Evolutionary conservation across 2,113 vertebrate species (phyloP).

Genomic region (Lagenorhynchus albirostris): DNA sequence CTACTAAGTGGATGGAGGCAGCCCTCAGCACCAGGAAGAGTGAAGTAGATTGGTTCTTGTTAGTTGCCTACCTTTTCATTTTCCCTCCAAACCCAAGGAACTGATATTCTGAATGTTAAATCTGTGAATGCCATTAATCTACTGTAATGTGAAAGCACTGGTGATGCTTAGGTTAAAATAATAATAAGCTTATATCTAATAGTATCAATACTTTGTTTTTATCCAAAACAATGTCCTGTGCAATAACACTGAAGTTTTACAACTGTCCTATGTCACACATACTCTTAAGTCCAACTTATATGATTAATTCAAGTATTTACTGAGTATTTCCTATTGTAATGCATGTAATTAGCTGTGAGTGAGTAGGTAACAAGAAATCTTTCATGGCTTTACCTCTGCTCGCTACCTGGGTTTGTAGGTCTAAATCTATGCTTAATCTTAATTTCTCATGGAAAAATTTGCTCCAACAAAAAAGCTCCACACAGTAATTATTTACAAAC

Average conservation of each 20-base stretch:
- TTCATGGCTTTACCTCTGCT: background rate
- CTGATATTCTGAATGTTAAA: background rate
- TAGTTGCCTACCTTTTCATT: background rate
- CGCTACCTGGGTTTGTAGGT: background rate
- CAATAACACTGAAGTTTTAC: background rate
- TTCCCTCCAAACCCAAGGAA: background rate
- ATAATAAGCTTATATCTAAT: background rate
- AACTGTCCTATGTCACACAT: background rate
- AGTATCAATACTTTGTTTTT: background rate
- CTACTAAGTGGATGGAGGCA: rapidly evolving
- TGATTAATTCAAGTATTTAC: background rate
- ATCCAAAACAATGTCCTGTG: background rate
- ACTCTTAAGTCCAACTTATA: background rate
- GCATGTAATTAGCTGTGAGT: background rate
- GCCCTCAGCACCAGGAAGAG: background rate
- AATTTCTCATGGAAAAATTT: slow-evolving; percentile 64
- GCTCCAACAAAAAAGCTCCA: background rate
- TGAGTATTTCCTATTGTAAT: background rate
- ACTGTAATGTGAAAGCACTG: background rate
- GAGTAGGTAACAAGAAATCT: background rate
- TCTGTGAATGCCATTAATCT: background rate
- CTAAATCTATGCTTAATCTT: background rate
- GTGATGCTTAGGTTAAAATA: background rate
- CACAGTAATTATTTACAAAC: slow-evolving; percentile 47
- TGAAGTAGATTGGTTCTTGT: background rate